Base-by-base conservation (phyloP, 30 jellyfish, hydroid and myxozoan species). In the Cassiopea andromeda region DNA sequence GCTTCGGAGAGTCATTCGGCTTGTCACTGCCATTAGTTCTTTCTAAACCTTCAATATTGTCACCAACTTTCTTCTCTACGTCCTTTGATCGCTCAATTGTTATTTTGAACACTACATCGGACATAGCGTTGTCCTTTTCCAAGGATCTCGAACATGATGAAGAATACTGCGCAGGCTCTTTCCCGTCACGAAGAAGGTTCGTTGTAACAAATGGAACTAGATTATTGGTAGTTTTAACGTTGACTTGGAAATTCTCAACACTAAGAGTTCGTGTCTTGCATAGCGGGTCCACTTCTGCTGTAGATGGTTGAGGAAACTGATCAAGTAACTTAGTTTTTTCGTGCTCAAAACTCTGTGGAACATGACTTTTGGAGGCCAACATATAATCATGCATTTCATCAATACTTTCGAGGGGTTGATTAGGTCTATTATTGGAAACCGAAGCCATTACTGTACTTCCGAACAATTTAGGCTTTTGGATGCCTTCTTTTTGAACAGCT, bases 201-300 rank as follows among this genome's bases (percentile, higher is more conserved):
- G 91, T 50, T 1, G 76, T 70, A 38, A 70, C 68, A 71, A 49
- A 49, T 61, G 91, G 84, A 17, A 83, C 76, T 7, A 44, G 83
- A 38, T 73, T 68, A 64, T 71, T 78, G 15, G 84, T 83, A 13
- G 91, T 38, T 49, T 54, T 69, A 17, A 83, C 91, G 66, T 83
- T 77, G 7, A 83, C 91, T 16, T 57, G 91, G 10, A 83, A 44
- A 60, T 83, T 83, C 1, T 83, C 91, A 14, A 83, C 48, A 17
- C 50, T 57, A 45, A 69, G 47, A 3, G 70, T 71, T 10, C 57
- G 84, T 60, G 70, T 78, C 46, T 49, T 61, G 15, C n/a, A 12
- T 0, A 6, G 49, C 15, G 5, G 10, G 10, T 70, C 79, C 16
- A 6, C 5, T n/a, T 70, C 54, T 6, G 54, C 49, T 3, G 79